Base-by-base conservation (phyloP, 2,797 vertebrate genomes). In the Sitta carolinensis region DNA sequence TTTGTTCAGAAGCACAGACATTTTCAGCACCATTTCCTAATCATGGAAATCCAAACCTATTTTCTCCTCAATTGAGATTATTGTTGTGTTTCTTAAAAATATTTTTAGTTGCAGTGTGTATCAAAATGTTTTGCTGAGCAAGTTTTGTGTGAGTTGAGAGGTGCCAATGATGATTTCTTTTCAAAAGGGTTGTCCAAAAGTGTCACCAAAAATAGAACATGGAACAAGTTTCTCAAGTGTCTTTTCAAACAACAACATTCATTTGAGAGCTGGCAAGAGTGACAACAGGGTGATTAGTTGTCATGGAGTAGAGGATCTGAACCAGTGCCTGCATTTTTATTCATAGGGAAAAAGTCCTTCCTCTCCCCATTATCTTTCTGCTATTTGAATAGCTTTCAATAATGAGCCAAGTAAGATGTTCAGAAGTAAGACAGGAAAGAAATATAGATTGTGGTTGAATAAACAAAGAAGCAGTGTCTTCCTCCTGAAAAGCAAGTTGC, bases 171-270 rank as follows among this genome's bases (percentile, higher is more conserved):
- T 4, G 6, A 82, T 90, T 84, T 87, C 81, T 72, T 91, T 96
- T 80, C 86, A 93, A 94, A 96, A 88, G 67, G 48, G 29, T 78
- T 86, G 55, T 91, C 84, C 64, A 91, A 76, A 95, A 97, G 87
- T 79, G 90, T 62, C 75, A 81, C 94, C 82, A 92, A 95, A 95
- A 96, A 95, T 96, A 95, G 87, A 94, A 66, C 76, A 87, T 85
- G 81, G 84, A 90, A 89, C 15, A 21, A 92, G 42, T 87, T 90
- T 78, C 82, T 92, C 91, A 76, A 96, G 74, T 86, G 59, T 87
- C 76, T 29, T 94, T 93, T 91, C 62, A 90, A 95, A 90, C 40
- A 93, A 64, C 74, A 87, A 66, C 51, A 81, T 86, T 94, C 47
- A 79, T 94, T 67, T 73, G 76, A 83, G 72, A 91, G 51, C 51